Percentiles rank a stretch among this genome's conserved stretches.
Evolutionary conservation across 2,888 invertebrate genomes (phyloP).

Genomic region (Agrotis ipsilon): DNA sequence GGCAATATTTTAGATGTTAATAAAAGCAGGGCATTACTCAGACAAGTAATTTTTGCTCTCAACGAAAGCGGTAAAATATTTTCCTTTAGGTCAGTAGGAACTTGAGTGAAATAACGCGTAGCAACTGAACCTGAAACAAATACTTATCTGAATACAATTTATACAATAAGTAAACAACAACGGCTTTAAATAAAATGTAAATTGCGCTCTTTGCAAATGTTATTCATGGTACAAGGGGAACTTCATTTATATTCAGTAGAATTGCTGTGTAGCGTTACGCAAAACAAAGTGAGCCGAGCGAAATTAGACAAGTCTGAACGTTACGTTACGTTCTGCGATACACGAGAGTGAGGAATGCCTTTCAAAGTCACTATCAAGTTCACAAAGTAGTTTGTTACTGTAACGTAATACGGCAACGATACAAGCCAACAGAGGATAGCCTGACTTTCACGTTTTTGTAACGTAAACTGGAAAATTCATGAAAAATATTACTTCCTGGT

Average conservation of each 20-base stretch:
- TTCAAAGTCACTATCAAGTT: constrained; percentile 52
- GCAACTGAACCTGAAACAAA: constrained; percentile 60
- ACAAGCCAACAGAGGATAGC: constrained; percentile 40
- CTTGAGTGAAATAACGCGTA: constrained; percentile 37
- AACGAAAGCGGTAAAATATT: constrained; percentile 44
- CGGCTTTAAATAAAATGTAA: constrained; percentile 79
- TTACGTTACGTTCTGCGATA: constrained; percentile 57
- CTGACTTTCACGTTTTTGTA: too few species aligned
- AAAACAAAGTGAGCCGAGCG: constrained; percentile 76
- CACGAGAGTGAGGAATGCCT: constrained; percentile 62
- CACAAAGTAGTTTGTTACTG: constrained; percentile 65
- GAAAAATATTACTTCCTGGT: too few species aligned
- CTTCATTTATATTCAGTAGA: constrained; percentile 86
- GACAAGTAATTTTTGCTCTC: constrained; percentile 76
- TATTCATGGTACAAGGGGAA: constrained; percentile 85
- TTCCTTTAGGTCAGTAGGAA: constrained; percentile 4
- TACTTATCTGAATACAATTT: constrained; percentile 71
- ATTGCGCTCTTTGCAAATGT: constrained; percentile 83
- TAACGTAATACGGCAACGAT: constrained; percentile 65
- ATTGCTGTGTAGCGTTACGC: constrained; percentile 79
- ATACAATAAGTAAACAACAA: constrained; percentile 70
- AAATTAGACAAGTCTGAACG: constrained; percentile 77
- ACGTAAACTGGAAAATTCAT: too few species aligned
- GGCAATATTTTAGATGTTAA: constrained; percentile 81
- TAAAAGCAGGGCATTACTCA: constrained; percentile 81